Base-by-base conservation (phyloP, 2,113 vertebrate genomes). In the Elephas maximus region DNA sequence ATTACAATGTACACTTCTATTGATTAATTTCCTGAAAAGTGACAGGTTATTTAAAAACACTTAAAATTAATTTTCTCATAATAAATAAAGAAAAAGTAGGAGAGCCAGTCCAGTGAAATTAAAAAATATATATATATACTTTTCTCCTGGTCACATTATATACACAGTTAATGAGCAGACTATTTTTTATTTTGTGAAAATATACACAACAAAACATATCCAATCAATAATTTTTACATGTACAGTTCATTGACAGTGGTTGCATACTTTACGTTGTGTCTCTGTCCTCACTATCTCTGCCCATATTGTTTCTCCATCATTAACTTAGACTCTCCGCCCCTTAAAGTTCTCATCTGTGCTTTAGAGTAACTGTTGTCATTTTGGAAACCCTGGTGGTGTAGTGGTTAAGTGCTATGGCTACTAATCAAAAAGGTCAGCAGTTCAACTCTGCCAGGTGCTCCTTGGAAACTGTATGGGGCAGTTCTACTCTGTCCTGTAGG, bases 31-130 rank as follows among this genome's bases (percentile, higher is more conserved):
- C 74, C 37, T 53, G 67, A 85, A 77, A 37, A 67, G 21, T 86
- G 14, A 65, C 8, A 48, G 20, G 9, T 88, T 91, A 41, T 93
- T 95, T 81, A 24, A 91, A 95, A 85, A 84, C 5, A 51, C 77
- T 67, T 85, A 9, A 84, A 81, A 53, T 78, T 65, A 94, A 89
- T 94, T 94, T 94, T 94, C 78, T 65, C 26, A 33, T 48, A 85
- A 67, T 45, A 57, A 53, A 79, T 51, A 65, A 30, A 76, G 23
- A 37, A 88, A 74, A 91, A 83, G 11, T 30, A 6, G 30, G 10
- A 48, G 37, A 48, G 21, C 30, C 37, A 82, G 45, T 48, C 44
- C 8, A 44, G 20, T 53, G 53, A 81, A 48, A 48, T 48, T 8
- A 67, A 23, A 71, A 21, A 15, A 30, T 33, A 67, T 45, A 78